These are phyloP conservation scores for Brachionus rubens DNA, from an alignment of 1,140 invertebrate genomes.

Conservation along the genomic window DNA sequence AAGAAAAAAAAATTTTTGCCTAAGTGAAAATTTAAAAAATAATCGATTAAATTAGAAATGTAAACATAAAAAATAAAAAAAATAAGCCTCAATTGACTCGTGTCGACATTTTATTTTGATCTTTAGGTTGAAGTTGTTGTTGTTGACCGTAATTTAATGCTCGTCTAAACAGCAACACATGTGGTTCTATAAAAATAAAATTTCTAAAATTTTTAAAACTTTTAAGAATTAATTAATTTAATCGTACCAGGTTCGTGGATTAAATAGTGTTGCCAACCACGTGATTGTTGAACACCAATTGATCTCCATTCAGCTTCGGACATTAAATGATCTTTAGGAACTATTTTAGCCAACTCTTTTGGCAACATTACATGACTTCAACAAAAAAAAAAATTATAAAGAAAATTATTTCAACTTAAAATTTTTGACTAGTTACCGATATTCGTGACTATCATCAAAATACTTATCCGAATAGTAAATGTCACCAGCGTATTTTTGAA, in stretches of 20 bases:
- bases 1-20: too few species aligned
- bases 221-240: background rate
- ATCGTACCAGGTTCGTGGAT: slow-evolving; percentile 80
- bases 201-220: background rate
- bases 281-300: slow-evolving; percentile 90
- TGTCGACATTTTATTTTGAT: slow-evolving; percentile 3
- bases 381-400: background rate
- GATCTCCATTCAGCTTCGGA: slow-evolving; percentile 90
- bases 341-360: slow-evolving; percentile 75
- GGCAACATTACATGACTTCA: slow-evolving; percentile 81
- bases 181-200: slow-evolving; percentile 14
- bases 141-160: background rate
- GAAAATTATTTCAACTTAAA: background rate
- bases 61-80: too few species aligned
- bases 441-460: slow-evolving; percentile 59
- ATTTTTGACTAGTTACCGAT: slow-evolving; percentile 49
- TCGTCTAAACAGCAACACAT: slow-evolving; percentile 32
- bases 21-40: too few species aligned
- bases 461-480: slow-evolving; percentile 71
- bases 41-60: too few species aligned
- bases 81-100: background rate
- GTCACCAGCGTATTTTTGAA: slow-evolving; percentile 10
- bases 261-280: slow-evolving; percentile 94
- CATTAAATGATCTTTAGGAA: slow-evolving; percentile 87
- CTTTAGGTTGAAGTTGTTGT: background rate